Conservation (phyloP, 2,113 vertebrate species). For the Tiliqua scincoides region DNA sequence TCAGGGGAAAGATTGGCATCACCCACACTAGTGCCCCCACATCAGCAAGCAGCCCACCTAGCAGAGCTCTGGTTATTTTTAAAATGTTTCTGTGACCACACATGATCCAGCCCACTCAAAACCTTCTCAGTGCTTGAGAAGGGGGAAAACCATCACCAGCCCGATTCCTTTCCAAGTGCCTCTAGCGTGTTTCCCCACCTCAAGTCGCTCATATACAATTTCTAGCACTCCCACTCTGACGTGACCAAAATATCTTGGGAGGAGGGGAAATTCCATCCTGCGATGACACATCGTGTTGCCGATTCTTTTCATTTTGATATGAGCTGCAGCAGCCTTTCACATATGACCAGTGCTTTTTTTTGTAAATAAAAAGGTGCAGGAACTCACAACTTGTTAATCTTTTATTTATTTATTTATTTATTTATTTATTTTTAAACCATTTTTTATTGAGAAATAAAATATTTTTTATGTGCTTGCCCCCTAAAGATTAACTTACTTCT, state of each 20-base stretch:
- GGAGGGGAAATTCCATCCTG: conserved; percentile 33
- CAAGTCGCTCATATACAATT: conserved; percentile 10
- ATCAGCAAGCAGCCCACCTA: background rate
- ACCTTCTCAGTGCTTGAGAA: conserved; percentile 21
- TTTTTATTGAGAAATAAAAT: too few species aligned
- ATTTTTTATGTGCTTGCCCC: too few species aligned
- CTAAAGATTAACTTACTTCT: too few species aligned
- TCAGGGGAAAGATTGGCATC: conserved; percentile 50
- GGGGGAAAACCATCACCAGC: conserved; percentile 10
- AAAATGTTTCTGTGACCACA: background rate
- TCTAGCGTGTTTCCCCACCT: conserved; percentile 28
- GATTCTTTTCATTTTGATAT: accelerated
- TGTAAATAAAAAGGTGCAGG: too few species aligned
- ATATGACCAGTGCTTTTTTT: too few species aligned
- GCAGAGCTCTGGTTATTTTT: conserved; percentile 58
- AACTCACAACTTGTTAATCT: too few species aligned
- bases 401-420: too few species aligned
- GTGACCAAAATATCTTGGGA: conserved; percentile 4
- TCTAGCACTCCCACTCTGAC: conserved; percentile 32
- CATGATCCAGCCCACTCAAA: conserved; percentile 52
- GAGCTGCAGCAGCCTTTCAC: background rate
- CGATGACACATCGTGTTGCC: background rate
- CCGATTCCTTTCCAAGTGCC: background rate
- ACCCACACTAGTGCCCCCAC: conserved; percentile 21
- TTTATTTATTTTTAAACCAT: too few species aligned